Evolutionary conservation across 2,113 vertebrate species (phyloP).

Genomic region (Varanus salvator): DNA sequence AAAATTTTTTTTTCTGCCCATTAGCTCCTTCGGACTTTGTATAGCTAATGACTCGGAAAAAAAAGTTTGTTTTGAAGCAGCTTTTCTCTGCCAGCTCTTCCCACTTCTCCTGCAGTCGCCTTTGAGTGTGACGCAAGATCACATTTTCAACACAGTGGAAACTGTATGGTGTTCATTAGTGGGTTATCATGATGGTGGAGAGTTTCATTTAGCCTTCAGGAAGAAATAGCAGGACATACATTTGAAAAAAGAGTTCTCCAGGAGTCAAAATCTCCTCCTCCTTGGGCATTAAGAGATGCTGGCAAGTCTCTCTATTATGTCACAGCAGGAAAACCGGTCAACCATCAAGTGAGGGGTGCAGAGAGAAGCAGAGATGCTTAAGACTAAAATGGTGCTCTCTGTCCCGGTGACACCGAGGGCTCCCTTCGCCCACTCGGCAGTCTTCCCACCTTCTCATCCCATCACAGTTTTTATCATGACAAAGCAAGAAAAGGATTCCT

Average conservation of each 20-base stretch:
- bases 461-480: neutral
- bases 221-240: neutral
- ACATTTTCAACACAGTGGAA: too few species aligned
- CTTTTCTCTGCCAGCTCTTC: too few species aligned
- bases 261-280: too few species aligned
- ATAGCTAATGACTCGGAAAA: too few species aligned
- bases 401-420: too few species aligned
- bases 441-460: neutral
- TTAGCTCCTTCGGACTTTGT: too few species aligned
- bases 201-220: neutral
- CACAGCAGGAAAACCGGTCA: neutral
- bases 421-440: neutral
- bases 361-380: neutral
- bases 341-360: neutral
- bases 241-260: neutral
- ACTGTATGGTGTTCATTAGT: too few species aligned
- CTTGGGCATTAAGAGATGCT: neutral
- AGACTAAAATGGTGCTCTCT: neutral
- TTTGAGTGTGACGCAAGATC: too few species aligned
- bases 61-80: too few species aligned
- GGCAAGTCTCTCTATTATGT: neutral
- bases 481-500: neutral
- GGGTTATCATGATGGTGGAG: too few species aligned
- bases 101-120: too few species aligned
- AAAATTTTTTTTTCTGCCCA: too few species aligned